phyloP scores from a whole-genome alignment of 2,113 vertebrate genomes.

The Burhinus oedicnemus region DNA sequence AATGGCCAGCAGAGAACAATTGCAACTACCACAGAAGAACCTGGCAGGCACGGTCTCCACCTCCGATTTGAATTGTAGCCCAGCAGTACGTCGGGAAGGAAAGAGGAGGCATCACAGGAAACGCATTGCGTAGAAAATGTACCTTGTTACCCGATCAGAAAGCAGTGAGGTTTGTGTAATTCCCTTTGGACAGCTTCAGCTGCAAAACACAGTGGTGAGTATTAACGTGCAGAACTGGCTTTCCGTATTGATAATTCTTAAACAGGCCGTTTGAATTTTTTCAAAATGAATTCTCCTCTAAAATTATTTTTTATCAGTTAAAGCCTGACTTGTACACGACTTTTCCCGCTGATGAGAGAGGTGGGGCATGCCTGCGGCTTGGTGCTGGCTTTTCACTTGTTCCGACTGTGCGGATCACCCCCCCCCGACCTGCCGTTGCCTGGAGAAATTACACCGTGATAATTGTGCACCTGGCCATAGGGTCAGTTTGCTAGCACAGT shows the following conservation, averaged over 20 bases:
- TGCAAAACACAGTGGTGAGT: background rate
- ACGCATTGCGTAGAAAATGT: background rate
- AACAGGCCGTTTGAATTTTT: background rate
- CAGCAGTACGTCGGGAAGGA: background rate
- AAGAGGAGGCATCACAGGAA: background rate
- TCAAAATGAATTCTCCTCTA: background rate
- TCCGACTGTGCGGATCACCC: background rate
- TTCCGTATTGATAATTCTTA: background rate
- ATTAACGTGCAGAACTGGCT: background rate
- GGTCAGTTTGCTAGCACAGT: background rate
- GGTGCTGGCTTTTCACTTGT: background rate
- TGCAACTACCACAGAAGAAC: background rate
- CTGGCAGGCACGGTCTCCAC: accelerated
- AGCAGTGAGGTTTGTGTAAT: background rate
- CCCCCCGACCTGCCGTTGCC: background rate
- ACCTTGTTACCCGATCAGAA: background rate
- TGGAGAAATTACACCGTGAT: background rate
- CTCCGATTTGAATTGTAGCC: background rate
- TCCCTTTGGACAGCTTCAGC: background rate
- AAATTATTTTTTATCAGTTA: background rate
- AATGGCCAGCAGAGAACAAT: accelerated
- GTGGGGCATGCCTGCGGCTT: background rate
- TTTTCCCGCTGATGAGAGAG: background rate
- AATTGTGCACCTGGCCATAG: background rate
- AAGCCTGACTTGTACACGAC: background rate